Base-by-base conservation (phyloP, 1,140 invertebrate species). In the Magallana ariakensis region DNA sequence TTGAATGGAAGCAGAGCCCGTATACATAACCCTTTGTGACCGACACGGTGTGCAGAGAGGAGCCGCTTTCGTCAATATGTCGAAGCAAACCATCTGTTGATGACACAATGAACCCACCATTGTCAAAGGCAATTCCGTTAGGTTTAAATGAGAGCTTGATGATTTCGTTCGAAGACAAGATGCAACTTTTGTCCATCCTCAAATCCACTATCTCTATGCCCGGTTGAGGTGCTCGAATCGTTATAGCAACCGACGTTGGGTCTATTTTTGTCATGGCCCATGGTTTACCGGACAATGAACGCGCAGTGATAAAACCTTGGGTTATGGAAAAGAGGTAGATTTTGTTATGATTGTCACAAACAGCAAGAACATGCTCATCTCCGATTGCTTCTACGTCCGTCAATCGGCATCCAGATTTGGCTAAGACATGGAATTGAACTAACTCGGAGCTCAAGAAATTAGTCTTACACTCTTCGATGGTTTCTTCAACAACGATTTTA, bases 311-410 rank as follows among this genome's bases (percentile, higher is more conserved):
- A 70, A 33, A 13, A 26, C 22, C 13, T 26, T 26, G 22, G 22
- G 11, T 70, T 9, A 26, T 70, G 22, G 11, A 13, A 26, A 70
- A 70, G 66, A 70, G 66, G 33, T 70, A 1, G 19, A 70, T 13
- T 70, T 13, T 26, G 22, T 70, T 70, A 22, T 70, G 66, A 70
- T 70, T 70, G 66, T 70, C 66, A 13, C 66, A 70, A 26, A 70
- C 10, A 11, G 66, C 66, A 26, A 70, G 66, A 70, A 70, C 66
- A 13, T 70, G 66, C 3, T 70, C 66, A 26, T 70, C 66, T 11
- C 66, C 22, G 11, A 70, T 70, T 9, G 22, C 66, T 70, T 70
- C 66, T 13, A 70, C 11, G 11, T 70, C 66, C 1, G 66, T 70
- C 66, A 70, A 8, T 70, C 66, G 9, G 22, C 66, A 70, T 70